Evolutionary conservation across 2,888 invertebrate species (phyloP).

Genomic region (Exocentrus adspersus): DNA sequence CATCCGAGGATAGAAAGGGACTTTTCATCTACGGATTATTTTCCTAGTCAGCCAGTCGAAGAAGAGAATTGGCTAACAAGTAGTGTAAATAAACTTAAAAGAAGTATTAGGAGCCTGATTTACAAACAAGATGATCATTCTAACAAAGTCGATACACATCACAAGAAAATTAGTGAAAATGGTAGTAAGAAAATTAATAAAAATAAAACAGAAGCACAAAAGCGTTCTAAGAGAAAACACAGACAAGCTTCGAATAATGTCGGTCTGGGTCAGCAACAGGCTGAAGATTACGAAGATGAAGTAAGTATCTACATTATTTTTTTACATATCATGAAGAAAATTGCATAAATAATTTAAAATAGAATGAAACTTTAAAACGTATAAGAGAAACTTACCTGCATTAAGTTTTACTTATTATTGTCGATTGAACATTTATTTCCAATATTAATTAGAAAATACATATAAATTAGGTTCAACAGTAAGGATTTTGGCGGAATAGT

Average conservation of each 20-base stretch:
- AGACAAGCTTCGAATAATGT: slow-evolving; percentile 36
- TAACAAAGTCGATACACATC: slow-evolving; percentile 24
- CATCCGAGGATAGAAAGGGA: slow-evolving; percentile 53
- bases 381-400: too few species aligned
- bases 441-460: too few species aligned
- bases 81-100: slow-evolving; percentile 62
- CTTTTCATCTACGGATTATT: slow-evolving; percentile 33
- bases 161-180: slow-evolving; percentile 22
- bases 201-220: slow-evolving; percentile 54
- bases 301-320: slow-evolving; percentile 19
- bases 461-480: too few species aligned
- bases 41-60: slow-evolving; percentile 54
- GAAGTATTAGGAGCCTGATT: slow-evolving; percentile 52
- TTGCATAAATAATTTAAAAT: too few species aligned
- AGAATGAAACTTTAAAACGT: too few species aligned
- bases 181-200: slow-evolving; percentile 29
- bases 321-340: not conserved
- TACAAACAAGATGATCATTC: slow-evolving; percentile 38
- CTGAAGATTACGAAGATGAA: slow-evolving; percentile 52
- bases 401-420: too few species aligned
- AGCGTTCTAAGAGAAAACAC: slow-evolving; percentile 34
- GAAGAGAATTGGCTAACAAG: slow-evolving; percentile 58
- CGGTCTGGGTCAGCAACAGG: slow-evolving; percentile 2
- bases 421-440: too few species aligned
- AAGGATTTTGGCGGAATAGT: too few species aligned